Base-by-base conservation (phyloP, 2,888 invertebrate species). In the Hyalella azteca region DNA sequence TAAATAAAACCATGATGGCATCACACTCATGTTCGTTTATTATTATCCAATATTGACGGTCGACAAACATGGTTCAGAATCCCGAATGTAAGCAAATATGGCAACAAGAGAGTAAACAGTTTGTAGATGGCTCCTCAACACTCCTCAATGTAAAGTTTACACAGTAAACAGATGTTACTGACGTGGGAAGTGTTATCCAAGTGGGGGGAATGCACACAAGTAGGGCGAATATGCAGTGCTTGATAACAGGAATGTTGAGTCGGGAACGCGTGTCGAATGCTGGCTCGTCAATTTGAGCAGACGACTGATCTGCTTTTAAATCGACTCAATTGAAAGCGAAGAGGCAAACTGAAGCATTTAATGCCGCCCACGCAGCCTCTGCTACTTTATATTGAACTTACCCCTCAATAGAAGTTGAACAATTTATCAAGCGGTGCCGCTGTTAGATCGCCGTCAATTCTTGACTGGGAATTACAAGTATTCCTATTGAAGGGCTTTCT, bases 401-500 rank as follows among this genome's bases (percentile, higher is more conserved):
- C 36, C 66, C 36, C 36, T 66, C 19, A 66, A 66, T 66, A 36
- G 66, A 22, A 66, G 36, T 66, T 66, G 36, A 36, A 66, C 66
- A 66, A 66, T 66, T 29, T 32, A 66, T 66, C 66, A 66, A 66
- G 66, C 66, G n/a, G 29, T 19, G 36, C 66, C 66, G 66, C 66
- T 5, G 36, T 22, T 66, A 32, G 36, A 29, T n/a, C 32, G 36
- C 66, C 66, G 36, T 66, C 66, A 22, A 66, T 66, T 66, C 66
- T 36, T 36, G 66, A 66, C 32, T n/a, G 29, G 36, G 66, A 66
- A 66, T 66, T 66, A 66, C 66, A 66, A 66, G 66, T 36, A 66
- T 66, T 66, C 66, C 66, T 36, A 66, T 66, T 66, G 66, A 66
- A 36, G 32, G 66, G 36, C 66, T 36, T 66, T 66, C 66, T 66